Evolutionary conservation across 2,797 vertebrate species (phyloP).

Genomic region (Manis javanica): DNA sequence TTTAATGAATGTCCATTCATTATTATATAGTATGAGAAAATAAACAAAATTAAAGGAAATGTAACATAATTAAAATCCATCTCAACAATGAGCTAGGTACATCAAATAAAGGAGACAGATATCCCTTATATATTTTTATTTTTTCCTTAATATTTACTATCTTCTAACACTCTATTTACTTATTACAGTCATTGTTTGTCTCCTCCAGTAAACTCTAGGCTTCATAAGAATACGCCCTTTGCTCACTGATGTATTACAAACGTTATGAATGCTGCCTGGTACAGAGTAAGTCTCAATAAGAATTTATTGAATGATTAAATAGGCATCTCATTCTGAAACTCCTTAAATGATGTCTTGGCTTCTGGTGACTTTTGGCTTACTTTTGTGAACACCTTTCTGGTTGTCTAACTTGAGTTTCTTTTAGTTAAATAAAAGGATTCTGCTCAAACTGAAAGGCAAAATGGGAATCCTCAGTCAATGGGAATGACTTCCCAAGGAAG

Average conservation of each 20-base stretch:
- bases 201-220: background rate
- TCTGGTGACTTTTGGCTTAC: background rate
- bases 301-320: slow-evolving; percentile 24
- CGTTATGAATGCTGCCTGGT: background rate
- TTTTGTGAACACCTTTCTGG: background rate
- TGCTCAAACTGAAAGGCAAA: slow-evolving; percentile 24
- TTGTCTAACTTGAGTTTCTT: background rate
- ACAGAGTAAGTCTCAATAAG: background rate
- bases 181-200: background rate
- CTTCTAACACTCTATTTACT: background rate
- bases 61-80: background rate
- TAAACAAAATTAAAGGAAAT: background rate
- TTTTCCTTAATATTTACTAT: background rate
- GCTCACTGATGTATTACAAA: background rate
- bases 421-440: slow-evolving; percentile 17
- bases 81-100: background rate
- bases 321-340: background rate
- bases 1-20: background rate
- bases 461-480: background rate
- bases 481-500: background rate
- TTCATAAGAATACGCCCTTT: background rate
- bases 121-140: background rate
- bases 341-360: background rate
- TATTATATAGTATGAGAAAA: background rate
- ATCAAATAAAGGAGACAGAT: background rate